These are phyloP conservation scores for Lagorchestes hirsutus DNA, from an alignment of 2,797 vertebrate genomes.

Conservation along the genomic window DNA sequence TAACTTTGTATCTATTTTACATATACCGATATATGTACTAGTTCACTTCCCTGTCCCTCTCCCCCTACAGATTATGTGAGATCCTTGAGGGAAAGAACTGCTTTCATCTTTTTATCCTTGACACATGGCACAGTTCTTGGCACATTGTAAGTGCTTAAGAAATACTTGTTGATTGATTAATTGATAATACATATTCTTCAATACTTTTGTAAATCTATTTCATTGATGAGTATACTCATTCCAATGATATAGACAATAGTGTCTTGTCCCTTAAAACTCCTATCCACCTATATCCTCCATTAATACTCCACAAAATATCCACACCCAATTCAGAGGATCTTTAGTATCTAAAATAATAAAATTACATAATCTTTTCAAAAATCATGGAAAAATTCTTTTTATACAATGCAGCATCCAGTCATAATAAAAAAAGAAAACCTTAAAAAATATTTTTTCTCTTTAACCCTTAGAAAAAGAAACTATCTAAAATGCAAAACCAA, in stretches of 20 bases:
- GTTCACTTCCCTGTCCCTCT: background rate
- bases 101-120: background rate
- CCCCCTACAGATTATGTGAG: background rate
- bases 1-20: background rate
- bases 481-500: background rate
- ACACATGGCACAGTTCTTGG: background rate
- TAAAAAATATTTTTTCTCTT: background rate
- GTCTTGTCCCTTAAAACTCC: background rate
- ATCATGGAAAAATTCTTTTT: background rate
- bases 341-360: background rate
- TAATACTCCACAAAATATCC: background rate
- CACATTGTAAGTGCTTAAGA: conserved; percentile 5
- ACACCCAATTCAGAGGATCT: background rate
- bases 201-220: background rate
- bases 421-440: background rate
- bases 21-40: background rate
- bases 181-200: background rate
- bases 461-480: background rate
- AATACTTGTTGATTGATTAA: background rate
- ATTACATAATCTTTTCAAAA: background rate
- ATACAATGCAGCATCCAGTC: background rate
- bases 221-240: background rate
- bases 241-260: background rate
- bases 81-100: background rate
- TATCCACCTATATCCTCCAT: background rate